Evolutionary conservation across 2,797 vertebrate species (phyloP), one percentile per base, ranked within the genome.

Genomic region (Anomalospiza imberbis): DNA sequence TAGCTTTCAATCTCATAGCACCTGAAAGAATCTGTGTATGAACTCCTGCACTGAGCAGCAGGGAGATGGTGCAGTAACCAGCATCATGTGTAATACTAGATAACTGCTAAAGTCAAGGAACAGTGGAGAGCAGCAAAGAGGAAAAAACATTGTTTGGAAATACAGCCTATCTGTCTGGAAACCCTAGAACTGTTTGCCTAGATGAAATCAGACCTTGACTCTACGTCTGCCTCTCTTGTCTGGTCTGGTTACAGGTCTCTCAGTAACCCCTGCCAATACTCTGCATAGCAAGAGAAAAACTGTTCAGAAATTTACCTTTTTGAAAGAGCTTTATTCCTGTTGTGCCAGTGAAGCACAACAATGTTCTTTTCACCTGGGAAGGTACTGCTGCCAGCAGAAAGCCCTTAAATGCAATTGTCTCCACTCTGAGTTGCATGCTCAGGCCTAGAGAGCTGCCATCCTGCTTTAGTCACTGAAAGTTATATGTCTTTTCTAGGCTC

Each of bases 201-300:
- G 68, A 68, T 96, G 93, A 95, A 96, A 97, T 82, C 68, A 78
- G 86, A 94, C 89, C 86, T 89, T 74, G 70, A 71, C 48, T 85
- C 68, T 94, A 50, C 32, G 6, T 83, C 66, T 89, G 62, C 50
- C n/a, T 76, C 73, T 89, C 94, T 93, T 84, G 78, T 91, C 70
- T 80, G 84, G 61, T 88, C 87, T 94, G 60, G 73, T 91, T 94
- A 93, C 81, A 55, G 47, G 62, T 66, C 36, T 60, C 71, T 76
- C 40, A 22, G 73, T 76, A 79, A 45, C 53, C 48, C 29, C 73
- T 95, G 96, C 93, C 93, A 95, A 82, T 54, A 38, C n/a, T 68
- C 67, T 68, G 85, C 73, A 51, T 10, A 91, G 89, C 48, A 73
- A 92, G 94, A 84, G 91, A 91, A 79, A 93, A 96, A 78, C 72